Evolutionary conservation across 2,113 vertebrate genomes (phyloP).

Genomic region (Zosterops borbonicus): DNA sequence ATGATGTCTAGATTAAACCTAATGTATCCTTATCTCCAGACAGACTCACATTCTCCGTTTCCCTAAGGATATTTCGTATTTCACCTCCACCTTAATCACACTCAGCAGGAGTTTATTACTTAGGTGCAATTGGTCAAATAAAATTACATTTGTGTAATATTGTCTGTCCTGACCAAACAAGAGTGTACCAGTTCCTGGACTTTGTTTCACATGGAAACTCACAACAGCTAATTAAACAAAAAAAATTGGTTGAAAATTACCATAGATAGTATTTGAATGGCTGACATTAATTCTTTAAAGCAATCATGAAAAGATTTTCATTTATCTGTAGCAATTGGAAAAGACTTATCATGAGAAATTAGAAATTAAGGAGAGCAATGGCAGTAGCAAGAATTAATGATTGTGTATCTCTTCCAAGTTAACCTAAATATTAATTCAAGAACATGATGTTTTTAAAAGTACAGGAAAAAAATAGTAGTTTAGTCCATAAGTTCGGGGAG

Average conservation of each 20-base stretch:
- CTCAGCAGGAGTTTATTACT: neutral
- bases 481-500: neutral
- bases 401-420: neutral
- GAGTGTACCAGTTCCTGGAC: neutral
- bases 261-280: neutral
- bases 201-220: neutral
- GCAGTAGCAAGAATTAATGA: neutral
- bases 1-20: neutral
- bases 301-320: neutral
- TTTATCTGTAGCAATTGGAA: neutral
- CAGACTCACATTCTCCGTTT: neutral
- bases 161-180: neutral
- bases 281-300: neutral
- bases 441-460: slow-evolving; percentile 11
- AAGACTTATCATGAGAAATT: neutral
- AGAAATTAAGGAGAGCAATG: neutral
- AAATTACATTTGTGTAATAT: neutral
- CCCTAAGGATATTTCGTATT: neutral
- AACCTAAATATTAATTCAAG: slow-evolving; percentile 20
- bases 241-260: neutral
- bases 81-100: neutral
- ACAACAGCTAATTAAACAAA: neutral
- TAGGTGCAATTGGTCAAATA: neutral
- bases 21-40: neutral
- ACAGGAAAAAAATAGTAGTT: neutral